phyloP scores from a whole-genome alignment of 2,113 vertebrate genomes.

The Centrocercus urophasianus region DNA sequence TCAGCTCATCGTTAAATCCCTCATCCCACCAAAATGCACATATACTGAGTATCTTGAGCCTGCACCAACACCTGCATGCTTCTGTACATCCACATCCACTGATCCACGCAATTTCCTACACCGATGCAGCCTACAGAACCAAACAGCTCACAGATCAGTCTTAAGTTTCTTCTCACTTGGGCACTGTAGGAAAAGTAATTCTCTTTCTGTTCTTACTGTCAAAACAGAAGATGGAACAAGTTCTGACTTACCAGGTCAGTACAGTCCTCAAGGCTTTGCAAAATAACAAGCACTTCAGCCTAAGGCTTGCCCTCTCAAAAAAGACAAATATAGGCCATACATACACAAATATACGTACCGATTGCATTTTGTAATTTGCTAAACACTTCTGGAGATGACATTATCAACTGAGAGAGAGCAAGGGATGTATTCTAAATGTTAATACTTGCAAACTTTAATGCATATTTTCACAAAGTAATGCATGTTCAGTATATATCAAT shows the following conservation, averaged over 20 bases:
- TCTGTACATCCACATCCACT: background rate
- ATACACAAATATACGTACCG: background rate
- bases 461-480: background rate
- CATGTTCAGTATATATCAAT: background rate
- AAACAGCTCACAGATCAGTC: background rate
- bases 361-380: background rate
- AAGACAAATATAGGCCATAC: background rate
- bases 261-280: background rate
- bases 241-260: constrained; percentile 1
- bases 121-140: background rate
- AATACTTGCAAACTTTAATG: background rate
- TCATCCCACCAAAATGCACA: background rate
- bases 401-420: background rate
- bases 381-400: background rate
- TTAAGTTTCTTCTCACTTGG: background rate
- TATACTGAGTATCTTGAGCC: background rate
- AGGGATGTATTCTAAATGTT: background rate
- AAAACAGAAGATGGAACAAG: background rate
- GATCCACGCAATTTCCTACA: background rate
- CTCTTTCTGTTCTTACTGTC: background rate
- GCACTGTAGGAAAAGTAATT: background rate
- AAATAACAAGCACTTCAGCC: background rate
- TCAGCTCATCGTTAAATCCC: background rate
- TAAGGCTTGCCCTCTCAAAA: background rate
- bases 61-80: background rate